Evolutionary conservation across 53 echinoderm and acorn worm genomes (phyloP), one percentile per base, ranked within the genome.

Genomic region (Apostichopus leukothele): DNA sequence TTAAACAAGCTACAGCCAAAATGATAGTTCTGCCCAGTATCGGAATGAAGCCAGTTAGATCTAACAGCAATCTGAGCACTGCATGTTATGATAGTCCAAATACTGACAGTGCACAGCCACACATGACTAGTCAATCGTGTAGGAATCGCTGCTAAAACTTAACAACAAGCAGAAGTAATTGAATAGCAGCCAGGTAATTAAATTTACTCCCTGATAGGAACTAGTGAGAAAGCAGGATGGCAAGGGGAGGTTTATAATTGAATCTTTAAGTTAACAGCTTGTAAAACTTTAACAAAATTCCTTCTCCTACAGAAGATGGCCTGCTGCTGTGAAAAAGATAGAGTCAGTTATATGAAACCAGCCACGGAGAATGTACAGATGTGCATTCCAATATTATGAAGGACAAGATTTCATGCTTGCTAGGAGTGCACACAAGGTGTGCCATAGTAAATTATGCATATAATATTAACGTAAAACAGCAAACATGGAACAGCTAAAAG

Each of bases 181-280:
- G 79, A 79, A 79, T 79, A 52, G n/a, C 79, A 51, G 50, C 1
- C 53, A 53, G 79, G 53, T 79, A 79, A 79, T 79, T 51, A 39
- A 79, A 79, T 79, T 79, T 53, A 53, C n/a, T 12, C 50, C n/a
- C 53, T 79, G 79, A 79, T 79, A 79, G 11, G 3, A 79, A 63
- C 63, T 16, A 16, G 63, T 11, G 16, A 63, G 63, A 16, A 79
- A 52, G 18, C 79, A 53, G 79, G 79, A 79, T 52, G 79, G 51
- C 50, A 79, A 79, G 50, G 53, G 51, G 79, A 79, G 6, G 13
- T 79, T n/a, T 14, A 51, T 79, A 79, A 79, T 79, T 79, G 79
- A 79, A 79, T 79, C 79, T 79, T 51, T 10, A 53, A n/a, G 79
- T 50, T 79, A 50, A 79, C 79, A 79, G 79, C 79, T 79, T 53